Evolutionary conservation across 2,113 vertebrate genomes (phyloP).

Genomic region (Prietella phreatophila): DNA sequence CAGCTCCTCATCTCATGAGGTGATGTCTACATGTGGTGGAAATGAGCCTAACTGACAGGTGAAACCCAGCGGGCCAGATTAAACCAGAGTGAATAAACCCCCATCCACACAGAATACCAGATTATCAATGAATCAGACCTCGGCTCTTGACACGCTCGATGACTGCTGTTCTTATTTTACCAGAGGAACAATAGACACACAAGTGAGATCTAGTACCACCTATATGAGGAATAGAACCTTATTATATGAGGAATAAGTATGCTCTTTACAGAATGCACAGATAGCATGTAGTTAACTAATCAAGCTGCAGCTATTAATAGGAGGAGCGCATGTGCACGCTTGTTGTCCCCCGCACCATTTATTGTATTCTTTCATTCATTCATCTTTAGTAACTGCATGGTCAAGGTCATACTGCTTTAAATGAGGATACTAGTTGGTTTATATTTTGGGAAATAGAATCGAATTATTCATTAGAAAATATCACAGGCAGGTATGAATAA

Average conservation of each 20-base stretch:
- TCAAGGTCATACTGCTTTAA: not conserved
- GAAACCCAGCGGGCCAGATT: conserved; percentile 56
- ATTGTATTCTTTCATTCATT: not conserved
- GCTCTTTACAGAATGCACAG: not conserved
- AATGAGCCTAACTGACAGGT: not conserved
- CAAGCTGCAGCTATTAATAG: too few species aligned
- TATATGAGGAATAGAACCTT: not conserved
- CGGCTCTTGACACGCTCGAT: not conserved
- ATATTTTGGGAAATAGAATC: not conserved
- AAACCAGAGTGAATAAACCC: conserved; percentile 38
- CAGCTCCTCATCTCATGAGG: conserved; percentile 1
- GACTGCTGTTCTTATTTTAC: not conserved
- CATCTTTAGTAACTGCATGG: not conserved
- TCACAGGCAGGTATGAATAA: not conserved
- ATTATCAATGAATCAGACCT: conserved; percentile 37
- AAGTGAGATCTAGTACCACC: not conserved
- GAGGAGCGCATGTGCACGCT: too few species aligned
- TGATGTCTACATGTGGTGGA: not conserved
- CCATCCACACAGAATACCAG: conserved; percentile 32
- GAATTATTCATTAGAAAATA: not conserved
- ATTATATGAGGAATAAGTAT: not conserved
- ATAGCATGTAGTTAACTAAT: not conserved
- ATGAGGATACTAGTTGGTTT: not conserved
- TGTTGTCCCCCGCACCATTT: too few species aligned
- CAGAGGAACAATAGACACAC: not conserved